Conservation (phyloP, 2,888 invertebrate species). For the Oligia fasciuncula region DNA sequence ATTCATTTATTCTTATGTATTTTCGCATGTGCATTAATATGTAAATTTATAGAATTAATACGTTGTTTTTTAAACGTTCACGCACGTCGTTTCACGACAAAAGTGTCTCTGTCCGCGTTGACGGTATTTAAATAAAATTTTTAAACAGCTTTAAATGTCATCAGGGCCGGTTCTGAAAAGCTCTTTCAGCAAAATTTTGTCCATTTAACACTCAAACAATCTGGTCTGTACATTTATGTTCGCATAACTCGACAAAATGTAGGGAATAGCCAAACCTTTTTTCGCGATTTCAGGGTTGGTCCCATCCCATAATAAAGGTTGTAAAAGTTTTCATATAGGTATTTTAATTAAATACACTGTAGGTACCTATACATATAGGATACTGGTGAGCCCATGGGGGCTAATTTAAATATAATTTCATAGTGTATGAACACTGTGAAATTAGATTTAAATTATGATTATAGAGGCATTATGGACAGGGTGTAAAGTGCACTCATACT, state of each 20-base stretch:
- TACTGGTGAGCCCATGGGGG: background rate
- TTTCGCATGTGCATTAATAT: constrained; percentile 40
- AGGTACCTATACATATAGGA: background rate
- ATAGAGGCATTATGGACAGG: background rate
- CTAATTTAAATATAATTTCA: no score
- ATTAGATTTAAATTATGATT: background rate
- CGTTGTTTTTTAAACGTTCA: constrained; percentile 29
- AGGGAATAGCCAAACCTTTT: background rate
- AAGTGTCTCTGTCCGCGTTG: constrained; percentile 20
- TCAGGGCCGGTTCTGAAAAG: background rate
- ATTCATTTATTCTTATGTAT: constrained; percentile 39
- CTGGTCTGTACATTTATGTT: background rate
- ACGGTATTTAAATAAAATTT: constrained; percentile 38
- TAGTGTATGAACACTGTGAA: background rate
- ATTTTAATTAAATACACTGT: background rate
- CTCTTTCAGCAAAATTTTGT: background rate
- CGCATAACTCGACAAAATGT: background rate
- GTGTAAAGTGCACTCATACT: background rate
- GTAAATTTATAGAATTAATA: constrained; percentile 25
- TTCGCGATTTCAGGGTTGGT: background rate
- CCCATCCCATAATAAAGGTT: background rate
- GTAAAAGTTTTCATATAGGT: background rate
- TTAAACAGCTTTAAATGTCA: constrained; percentile 18
- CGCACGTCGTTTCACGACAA: constrained; percentile 21
- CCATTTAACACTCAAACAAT: background rate